Percentiles rank a stretch among this genome's conserved stretches.
Conservation (phyloP, 37 sponge, comb jelly and placozoan species). For the Aplysina aerophoba region DNA sequence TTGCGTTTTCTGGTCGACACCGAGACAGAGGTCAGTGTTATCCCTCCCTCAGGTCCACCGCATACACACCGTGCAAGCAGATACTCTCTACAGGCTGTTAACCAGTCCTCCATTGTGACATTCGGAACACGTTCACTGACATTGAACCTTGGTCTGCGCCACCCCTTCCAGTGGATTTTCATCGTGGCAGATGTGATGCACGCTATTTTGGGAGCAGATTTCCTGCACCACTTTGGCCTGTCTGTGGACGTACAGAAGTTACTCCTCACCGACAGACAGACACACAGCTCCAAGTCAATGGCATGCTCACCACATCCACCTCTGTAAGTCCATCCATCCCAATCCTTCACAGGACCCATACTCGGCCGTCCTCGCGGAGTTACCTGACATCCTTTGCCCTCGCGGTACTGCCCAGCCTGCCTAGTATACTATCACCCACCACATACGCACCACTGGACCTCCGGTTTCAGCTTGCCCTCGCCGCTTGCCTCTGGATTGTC, state of each 20-base stretch:
- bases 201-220: slow-evolving; percentile 75
- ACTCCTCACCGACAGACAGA: slow-evolving; percentile 33
- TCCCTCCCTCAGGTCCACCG: slow-evolving; percentile 5
- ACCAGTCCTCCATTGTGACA: background rate
- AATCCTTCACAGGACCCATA: slow-evolving; percentile 41
- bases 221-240: slow-evolving; percentile 56
- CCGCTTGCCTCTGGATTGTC: slow-evolving; percentile 60
- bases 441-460: slow-evolving; percentile 68
- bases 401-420: slow-evolving; percentile 30
- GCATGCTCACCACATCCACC: slow-evolving; percentile 16
- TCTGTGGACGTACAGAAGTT: slow-evolving; percentile 58
- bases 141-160: slow-evolving; percentile 65
- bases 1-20: background rate
- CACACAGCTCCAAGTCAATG: slow-evolving; percentile 40
- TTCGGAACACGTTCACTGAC: slow-evolving; percentile 28
- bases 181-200: slow-evolving; percentile 69
- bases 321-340: slow-evolving; percentile 45
- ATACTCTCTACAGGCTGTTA: background rate
- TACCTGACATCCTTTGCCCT: slow-evolving; percentile 49
- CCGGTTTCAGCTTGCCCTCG: slow-evolving; percentile 69
- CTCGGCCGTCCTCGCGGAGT: slow-evolving; percentile 48
- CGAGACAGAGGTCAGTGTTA: background rate
- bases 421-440: slow-evolving; percentile 60
- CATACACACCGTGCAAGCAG: background rate
- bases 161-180: slow-evolving; percentile 68